Evolutionary conservation across 1,140 invertebrate species (phyloP).

Genomic region (Artemia franciscana): DNA sequence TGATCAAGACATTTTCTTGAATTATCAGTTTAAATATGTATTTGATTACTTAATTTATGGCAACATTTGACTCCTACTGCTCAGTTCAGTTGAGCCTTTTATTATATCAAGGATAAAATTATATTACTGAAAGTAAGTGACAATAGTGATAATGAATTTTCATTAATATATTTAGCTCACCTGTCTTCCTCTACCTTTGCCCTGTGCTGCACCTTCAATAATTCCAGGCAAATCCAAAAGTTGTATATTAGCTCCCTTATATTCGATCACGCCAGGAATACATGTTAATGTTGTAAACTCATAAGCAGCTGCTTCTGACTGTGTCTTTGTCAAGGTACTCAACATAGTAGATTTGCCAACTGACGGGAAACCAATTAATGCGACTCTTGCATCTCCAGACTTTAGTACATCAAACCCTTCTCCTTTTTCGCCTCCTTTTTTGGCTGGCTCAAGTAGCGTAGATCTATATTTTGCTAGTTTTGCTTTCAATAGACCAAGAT

Average conservation of each 20-base stretch:
- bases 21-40: too few species aligned
- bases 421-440: constrained; percentile 78
- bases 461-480: constrained; percentile 94
- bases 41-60: too few species aligned
- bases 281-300: constrained; percentile 99
- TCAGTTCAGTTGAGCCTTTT: too few species aligned
- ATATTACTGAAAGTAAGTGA: too few species aligned
- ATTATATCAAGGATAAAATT: too few species aligned
- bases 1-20: too few species aligned
- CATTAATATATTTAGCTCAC: constrained; percentile 27
- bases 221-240: constrained; percentile 83
- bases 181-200: constrained; percentile 61
- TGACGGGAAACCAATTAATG: constrained; percentile 90
- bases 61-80: too few species aligned
- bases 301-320: constrained; percentile 88
- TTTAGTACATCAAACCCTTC: constrained; percentile 99
- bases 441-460: constrained; percentile 79
- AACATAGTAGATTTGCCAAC: constrained; percentile 88
- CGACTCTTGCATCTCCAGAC: constrained; percentile 94
- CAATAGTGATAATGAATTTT: not conserved
- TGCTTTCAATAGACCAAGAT: constrained; percentile 91
- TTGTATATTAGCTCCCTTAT: constrained; percentile 95
- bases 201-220: constrained; percentile 88
- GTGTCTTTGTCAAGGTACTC: constrained; percentile 75
- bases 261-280: constrained; percentile 95